A percentile compares a stretch with the other conserved stretches of the same genome.
Evolutionary conservation across 1,140 invertebrate genomes (phyloP).

Genomic region (Drosophila bipectinata): DNA sequence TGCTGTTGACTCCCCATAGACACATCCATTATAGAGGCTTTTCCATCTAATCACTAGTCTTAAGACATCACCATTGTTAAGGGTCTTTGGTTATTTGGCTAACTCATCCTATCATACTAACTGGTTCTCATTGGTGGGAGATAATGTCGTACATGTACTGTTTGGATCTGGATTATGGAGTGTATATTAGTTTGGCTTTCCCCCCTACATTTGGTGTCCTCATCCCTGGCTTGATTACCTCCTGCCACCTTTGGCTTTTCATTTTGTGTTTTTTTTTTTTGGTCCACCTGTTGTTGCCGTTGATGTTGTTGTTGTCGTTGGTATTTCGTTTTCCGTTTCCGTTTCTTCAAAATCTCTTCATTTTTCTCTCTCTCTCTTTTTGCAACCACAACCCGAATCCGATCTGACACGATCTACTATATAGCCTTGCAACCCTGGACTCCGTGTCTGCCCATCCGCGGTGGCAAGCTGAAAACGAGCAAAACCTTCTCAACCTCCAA

Average conservation of each 20-base stretch:
- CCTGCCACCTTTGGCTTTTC: slow-evolving; percentile 13
- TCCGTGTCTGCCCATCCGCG: slow-evolving; percentile 83
- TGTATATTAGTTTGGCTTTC: background rate
- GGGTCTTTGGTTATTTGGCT: slow-evolving; percentile 6
- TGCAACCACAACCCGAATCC: slow-evolving; percentile 48
- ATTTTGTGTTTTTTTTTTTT: slow-evolving; percentile 20
- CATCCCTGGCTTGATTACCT: slow-evolving; percentile 1
- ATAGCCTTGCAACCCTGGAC: slow-evolving; percentile 83
- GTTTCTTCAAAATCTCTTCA: slow-evolving; percentile 72
- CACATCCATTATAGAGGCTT: background rate
- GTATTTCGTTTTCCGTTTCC: slow-evolving; percentile 67
- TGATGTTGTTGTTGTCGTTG: slow-evolving; percentile 44
- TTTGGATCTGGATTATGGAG: slow-evolving; percentile 2
- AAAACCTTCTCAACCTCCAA: slow-evolving; percentile 83
- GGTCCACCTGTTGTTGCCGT: slow-evolving; percentile 57
- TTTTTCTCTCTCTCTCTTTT: slow-evolving; percentile 79
- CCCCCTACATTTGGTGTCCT: background rate
- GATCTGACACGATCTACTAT: slow-evolving; percentile 48
- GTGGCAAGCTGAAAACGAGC: slow-evolving; percentile 83
- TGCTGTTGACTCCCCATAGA: background rate
- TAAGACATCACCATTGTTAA: background rate
- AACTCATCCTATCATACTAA: slow-evolving; percentile 21
- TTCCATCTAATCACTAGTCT: background rate
- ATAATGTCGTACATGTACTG: background rate
- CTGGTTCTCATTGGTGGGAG: slow-evolving; percentile 13